phyloP scores from a whole-genome alignment of 2,113 vertebrate species.

The Daubentonia madagascariensis region DNA sequence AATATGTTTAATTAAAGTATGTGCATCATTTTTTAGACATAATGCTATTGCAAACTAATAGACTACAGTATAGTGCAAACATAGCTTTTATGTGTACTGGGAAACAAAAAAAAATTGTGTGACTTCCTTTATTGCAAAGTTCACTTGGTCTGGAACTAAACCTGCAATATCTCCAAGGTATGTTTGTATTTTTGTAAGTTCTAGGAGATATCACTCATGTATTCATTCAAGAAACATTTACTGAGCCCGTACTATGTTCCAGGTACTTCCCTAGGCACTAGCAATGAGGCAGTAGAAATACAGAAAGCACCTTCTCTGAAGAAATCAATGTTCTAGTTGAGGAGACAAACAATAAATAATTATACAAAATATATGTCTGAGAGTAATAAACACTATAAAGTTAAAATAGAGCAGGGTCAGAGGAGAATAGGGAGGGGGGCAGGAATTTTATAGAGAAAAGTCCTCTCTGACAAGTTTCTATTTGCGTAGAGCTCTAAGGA shows the following conservation, averaged over 20 bases:
- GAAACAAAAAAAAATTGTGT: background rate
- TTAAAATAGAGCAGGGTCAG: background rate
- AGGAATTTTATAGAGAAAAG: background rate
- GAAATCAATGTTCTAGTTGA: background rate
- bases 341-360: background rate
- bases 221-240: background rate
- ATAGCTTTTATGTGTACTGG: background rate
- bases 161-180: background rate
- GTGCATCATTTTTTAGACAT: background rate
- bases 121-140: background rate
- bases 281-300: background rate
- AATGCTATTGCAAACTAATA: background rate
- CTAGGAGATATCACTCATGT: background rate
- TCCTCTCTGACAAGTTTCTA: background rate
- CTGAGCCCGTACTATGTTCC: background rate
- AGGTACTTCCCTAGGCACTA: background rate
- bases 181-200: background rate
- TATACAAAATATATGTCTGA: background rate
- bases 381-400: background rate
- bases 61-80: background rate
- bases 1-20: background rate
- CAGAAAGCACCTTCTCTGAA: background rate
- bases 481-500: background rate
- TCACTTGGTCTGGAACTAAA: background rate
- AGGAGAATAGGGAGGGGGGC: background rate